Base-by-base conservation (phyloP, 1,140 invertebrate species). In the Zelostemma sp. region DNA sequence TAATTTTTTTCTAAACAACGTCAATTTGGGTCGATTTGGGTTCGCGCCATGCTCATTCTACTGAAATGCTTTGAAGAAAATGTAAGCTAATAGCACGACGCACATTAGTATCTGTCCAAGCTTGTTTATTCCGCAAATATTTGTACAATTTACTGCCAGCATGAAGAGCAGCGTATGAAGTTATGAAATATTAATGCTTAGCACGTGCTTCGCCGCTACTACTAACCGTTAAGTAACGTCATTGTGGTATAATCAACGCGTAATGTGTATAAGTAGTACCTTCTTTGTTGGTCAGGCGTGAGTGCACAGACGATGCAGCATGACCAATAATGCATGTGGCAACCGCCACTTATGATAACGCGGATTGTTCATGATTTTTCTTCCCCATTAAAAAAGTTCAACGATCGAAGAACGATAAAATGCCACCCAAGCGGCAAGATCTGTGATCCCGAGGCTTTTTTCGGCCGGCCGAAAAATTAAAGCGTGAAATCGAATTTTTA, bases 111-210 rank as follows among this genome's bases (percentile, higher is more conserved):
- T 25, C 21, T 8, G 21, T 25, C 21, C 3, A 25, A 25, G 8
- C 3, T 25, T 25, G 38, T 21, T 51, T 38, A 51, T 28, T 38
- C 21, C 18, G 31, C 18, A 51, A 51, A 51, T 33, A 33, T 35
- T 8, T 51, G n/a, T 17, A 35, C 15, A 35, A 38, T 40, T 53
- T 18, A 14, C 17, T 40, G 50, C 31, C 21, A 40, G 38, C 16
- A 41, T 40, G 28, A 15, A 38, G 18, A 51, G n/a, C 17, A 1
- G 17, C 9, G 12, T 41, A 41, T 41, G 15, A n/a, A 38, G 15
- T 15, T 1, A 14, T 41, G 14, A 41, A 14, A 41, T 1, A 12
- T 41, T 15, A 41, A 15, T 41, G 35, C 35, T n/a, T 15, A 41
- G 8, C 40, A 41, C 14, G 40, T 41, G 14, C 14, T 41, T 6